Percentiles rank a stretch among this genome's conserved stretches.
phyloP scores from a whole-genome alignment of 2,113 vertebrate genomes.

The Indri indri region DNA sequence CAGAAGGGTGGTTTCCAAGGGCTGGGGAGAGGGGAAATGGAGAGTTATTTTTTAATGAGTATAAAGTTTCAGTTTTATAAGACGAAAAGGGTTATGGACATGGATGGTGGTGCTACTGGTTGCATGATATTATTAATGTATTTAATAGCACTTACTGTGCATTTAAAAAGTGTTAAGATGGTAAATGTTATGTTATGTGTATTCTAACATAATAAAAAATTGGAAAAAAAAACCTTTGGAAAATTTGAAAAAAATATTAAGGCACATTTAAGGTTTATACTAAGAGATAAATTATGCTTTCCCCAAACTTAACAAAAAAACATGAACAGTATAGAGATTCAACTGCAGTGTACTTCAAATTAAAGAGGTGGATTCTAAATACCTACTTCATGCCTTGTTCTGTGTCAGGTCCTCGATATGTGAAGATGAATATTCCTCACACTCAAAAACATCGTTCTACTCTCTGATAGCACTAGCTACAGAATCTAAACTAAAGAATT shows the following conservation, averaged over 20 bases:
- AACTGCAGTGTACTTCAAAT: background rate
- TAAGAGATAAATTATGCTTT: background rate
- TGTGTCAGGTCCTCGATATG: background rate
- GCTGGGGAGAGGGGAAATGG: too few relatives aligned
- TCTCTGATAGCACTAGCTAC: too few relatives aligned
- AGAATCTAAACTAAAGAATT: background rate
- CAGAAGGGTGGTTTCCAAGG: background rate
- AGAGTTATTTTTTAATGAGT: background rate
- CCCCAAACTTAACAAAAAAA: background rate
- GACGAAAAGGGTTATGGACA: background rate
- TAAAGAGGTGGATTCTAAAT: background rate
- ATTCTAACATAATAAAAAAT: background rate
- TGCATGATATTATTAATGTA: background rate
- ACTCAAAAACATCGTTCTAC: background rate
- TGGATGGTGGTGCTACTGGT: background rate
- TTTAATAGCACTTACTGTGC: background rate
- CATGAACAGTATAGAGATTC: background rate
- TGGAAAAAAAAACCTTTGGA: background rate
- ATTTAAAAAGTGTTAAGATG: background rate
- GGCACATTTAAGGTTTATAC: background rate
- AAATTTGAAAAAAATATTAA: too few relatives aligned
- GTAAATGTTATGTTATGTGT: background rate
- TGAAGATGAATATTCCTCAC: background rate
- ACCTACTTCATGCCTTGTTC: background rate
- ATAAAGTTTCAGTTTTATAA: background rate